These are phyloP conservation scores for Lasiommata megera DNA, from an alignment of 2,888 invertebrate genomes.

Conservation along the genomic window DNA sequence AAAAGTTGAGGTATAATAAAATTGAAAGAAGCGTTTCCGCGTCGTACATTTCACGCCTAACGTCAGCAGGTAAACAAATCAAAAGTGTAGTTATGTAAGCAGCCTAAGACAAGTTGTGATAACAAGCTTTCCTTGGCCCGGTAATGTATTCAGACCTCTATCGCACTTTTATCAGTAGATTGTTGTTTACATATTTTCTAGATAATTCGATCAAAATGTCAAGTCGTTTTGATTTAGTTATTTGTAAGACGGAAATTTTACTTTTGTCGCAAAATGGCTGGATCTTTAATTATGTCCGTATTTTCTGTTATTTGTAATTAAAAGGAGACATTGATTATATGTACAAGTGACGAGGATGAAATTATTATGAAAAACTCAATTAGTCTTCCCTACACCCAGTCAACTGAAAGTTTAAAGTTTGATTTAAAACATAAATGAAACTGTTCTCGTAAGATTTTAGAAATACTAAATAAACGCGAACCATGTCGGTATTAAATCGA, in stretches of 20 bases:
- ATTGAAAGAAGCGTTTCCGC: no score
- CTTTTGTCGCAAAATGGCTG: slow-evolving; percentile 1
- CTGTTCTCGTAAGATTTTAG: no score
- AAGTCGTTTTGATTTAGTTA: slow-evolving; percentile 12
- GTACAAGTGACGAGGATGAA: no score
- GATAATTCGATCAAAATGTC: slow-evolving; percentile 22
- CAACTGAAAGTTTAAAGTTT: no score
- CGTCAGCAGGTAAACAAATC: slow-evolving; percentile 14
- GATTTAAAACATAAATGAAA: no score
- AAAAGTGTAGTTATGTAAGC: slow-evolving; percentile 11
- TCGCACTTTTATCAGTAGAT: slow-evolving; percentile 23
- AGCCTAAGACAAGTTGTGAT: slow-evolving; percentile 19
- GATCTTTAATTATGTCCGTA: neutral
- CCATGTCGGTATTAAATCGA: no score
- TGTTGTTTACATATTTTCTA: slow-evolving; percentile 19
- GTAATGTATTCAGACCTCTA: slow-evolving; percentile 23
- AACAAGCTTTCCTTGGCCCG: slow-evolving; percentile 19
- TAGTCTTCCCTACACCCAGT: no score
- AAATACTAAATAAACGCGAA: no score
- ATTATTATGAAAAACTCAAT: no score
- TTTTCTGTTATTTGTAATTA: no score
- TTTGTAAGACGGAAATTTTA: slow-evolving; percentile 6
- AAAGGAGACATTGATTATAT: no score
- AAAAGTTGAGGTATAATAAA: no score
- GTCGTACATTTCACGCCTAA: neutral